phyloP scores from a whole-genome alignment of 2,797 vertebrate species.

The Notoglanidium macrostoma region DNA sequence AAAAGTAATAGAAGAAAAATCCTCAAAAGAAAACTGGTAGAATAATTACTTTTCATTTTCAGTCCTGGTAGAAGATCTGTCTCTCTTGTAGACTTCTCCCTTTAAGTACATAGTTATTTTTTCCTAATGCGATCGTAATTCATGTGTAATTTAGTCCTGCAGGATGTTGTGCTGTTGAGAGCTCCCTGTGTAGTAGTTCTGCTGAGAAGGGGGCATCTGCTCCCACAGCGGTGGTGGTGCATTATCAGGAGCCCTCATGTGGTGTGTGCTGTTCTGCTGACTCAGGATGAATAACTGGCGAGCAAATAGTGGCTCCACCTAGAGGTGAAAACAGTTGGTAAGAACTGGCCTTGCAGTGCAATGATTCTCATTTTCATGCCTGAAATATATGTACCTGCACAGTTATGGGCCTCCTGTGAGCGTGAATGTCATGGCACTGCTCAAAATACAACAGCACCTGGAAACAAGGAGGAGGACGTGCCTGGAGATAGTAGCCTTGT shows the following conservation, averaged over 20 bases:
- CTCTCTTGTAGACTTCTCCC: background rate
- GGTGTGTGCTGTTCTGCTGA: constrained; percentile 86
- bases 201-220: constrained; percentile 18
- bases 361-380: background rate
- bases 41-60: background rate
- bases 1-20: background rate
- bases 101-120: background rate
- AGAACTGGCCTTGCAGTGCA: background rate
- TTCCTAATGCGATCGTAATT: background rate
- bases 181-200: constrained; percentile 85
- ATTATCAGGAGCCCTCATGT: constrained; percentile 83
- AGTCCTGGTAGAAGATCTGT: background rate
- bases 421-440: constrained; percentile 87
- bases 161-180: constrained; percentile 78
- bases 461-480: constrained; percentile 82
- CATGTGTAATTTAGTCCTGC: constrained; percentile 79
- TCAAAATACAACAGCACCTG: constrained; percentile 90
- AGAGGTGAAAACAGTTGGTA: constrained; percentile 53
- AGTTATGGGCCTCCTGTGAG: constrained; percentile 86
- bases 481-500: constrained; percentile 86
- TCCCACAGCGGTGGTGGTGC: constrained; percentile 32
- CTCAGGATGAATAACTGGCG: constrained; percentile 88
- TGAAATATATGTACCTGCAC: constrained; percentile 79
- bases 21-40: background rate
- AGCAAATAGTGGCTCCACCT: constrained; percentile 94